Base-by-base conservation (phyloP, 2,113 vertebrate genomes). In the Pituophis catenifer region DNA sequence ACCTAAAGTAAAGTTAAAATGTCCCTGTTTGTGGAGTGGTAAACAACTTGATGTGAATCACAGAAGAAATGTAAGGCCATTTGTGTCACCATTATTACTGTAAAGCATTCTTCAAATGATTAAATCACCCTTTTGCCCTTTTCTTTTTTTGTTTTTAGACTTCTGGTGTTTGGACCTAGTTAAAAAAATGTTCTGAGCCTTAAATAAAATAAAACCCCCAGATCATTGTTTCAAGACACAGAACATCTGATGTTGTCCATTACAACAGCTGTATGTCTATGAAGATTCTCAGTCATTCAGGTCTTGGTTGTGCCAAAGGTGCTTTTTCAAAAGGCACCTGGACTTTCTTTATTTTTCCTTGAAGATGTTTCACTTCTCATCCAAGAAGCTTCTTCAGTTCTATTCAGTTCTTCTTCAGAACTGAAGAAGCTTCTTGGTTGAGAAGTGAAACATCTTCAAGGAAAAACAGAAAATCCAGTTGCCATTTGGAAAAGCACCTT, bases 11-110 rank as follows among this genome's bases (percentile, higher is more conserved):
- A 75, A 85, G 10, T 62, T 93, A 91, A 94, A 0, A 10, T 21
- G 26, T 2, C 57, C 38, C 52, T 92, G 21, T 3, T 95, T 94
- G 87, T 85, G 3, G 88, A 81, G 24, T 38, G 0, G 33, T 4
- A 91, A 91, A 17, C 1, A 90, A 0, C 44, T 90, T 1, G 8
- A 91, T 94, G 50, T 59, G 94, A 94, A 58, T 91, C 5, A 93
- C 7, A 90, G 44, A 17, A 59, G 12, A 70, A 91, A 88, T 88
- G 10, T 24, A 81, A 54, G 9, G 9, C 44, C 0, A 0, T 52
- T 91, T 75, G 57, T 59, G 75, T 24, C 58, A 93, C 24, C 0
- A 8, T 0, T 5, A 0, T 65, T 92, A 70, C 0, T 48, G 65
- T 6, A 87, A 26, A 59, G 29, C 38, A 6, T 75, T 11, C 24